Evolutionary conservation across 2,797 vertebrate species (phyloP).

Genomic region (Danio choprae): DNA sequence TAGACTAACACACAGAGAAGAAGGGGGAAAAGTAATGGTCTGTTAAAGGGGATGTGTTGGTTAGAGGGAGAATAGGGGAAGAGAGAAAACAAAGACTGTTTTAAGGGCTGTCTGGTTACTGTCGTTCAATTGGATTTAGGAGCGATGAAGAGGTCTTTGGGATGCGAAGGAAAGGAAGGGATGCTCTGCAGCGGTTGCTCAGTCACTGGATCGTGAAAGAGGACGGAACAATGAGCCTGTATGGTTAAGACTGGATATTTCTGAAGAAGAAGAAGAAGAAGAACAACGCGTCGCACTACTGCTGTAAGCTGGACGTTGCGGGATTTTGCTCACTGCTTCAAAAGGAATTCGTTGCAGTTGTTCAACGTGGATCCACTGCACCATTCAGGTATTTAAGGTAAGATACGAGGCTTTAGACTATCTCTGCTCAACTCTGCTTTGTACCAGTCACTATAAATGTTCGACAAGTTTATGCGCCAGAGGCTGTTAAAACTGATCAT

Average conservation of each 20-base stretch:
- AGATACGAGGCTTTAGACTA: slow-evolving; percentile 18
- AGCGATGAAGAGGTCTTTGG: slow-evolving; percentile 50
- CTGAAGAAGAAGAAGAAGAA: slow-evolving; percentile 33
- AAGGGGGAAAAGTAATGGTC: slow-evolving; percentile 57
- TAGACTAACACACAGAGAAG: slow-evolving; percentile 52
- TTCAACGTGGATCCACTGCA: slow-evolving; percentile 53
- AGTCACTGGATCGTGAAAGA: slow-evolving; percentile 60
- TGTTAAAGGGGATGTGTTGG: slow-evolving; percentile 50
- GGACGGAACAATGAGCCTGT: slow-evolving; percentile 59
- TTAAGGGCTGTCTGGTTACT: slow-evolving; percentile 41
- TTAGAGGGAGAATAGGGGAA: slow-evolving; percentile 31
- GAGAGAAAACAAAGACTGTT: slow-evolving; percentile 27
- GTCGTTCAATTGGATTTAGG: slow-evolving; percentile 48
- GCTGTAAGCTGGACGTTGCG: slow-evolving; percentile 61
- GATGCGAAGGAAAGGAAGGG: slow-evolving; percentile 44
- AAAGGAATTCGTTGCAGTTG: slow-evolving; percentile 53
- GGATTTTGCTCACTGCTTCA: slow-evolving; percentile 58
- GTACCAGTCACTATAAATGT: slow-evolving; percentile 22
- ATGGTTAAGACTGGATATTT: slow-evolving; percentile 56
- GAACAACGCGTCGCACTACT: slow-evolving; percentile 51
- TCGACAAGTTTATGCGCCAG: slow-evolving; percentile 43
- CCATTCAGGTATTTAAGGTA: slow-evolving; percentile 56
- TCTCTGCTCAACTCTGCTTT: slow-evolving; percentile 16
- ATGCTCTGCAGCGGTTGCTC: slow-evolving; percentile 52
- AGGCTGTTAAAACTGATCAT: slow-evolving; percentile 41